Evolutionary conservation across 1,140 invertebrate species (phyloP).

Genomic region (Conus betulinus): DNA sequence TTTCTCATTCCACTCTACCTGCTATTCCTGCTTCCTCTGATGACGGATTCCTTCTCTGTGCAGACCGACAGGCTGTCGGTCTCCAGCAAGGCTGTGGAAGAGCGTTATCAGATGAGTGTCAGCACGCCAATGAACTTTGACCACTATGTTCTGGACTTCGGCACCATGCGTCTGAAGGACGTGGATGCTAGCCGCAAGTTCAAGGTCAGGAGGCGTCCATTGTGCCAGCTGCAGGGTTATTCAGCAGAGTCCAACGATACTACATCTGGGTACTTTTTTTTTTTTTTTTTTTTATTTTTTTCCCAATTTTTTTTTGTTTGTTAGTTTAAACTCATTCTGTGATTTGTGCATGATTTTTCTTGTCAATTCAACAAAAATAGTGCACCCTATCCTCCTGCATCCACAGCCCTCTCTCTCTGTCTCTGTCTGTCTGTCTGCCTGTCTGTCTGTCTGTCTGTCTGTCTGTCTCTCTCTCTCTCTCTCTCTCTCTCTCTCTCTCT

Average conservation of each 20-base stretch:
- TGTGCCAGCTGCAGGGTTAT: neutral
- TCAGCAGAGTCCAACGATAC: neutral
- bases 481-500: neutral
- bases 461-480: neutral
- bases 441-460: neutral
- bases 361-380: too few species aligned
- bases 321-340: too few species aligned
- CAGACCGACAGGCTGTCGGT: neutral
- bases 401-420: neutral
- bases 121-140: neutral
- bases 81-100: neutral
- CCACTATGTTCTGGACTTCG: neutral
- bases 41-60: too few species aligned
- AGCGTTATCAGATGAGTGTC: neutral
- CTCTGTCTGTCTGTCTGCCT: neutral
- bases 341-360: too few species aligned
- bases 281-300: neutral
- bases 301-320: neutral
- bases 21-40: too few species aligned
- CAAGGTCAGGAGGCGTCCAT: conserved; percentile 16
- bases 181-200: neutral
- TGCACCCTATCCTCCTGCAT: too few species aligned
- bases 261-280: neutral
- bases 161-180: neutral
- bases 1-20: too few species aligned